Evolutionary conservation across 1,140 invertebrate species (phyloP), one percentile per base, ranked within the genome.

Genomic region (Ceratina calcarata): DNA sequence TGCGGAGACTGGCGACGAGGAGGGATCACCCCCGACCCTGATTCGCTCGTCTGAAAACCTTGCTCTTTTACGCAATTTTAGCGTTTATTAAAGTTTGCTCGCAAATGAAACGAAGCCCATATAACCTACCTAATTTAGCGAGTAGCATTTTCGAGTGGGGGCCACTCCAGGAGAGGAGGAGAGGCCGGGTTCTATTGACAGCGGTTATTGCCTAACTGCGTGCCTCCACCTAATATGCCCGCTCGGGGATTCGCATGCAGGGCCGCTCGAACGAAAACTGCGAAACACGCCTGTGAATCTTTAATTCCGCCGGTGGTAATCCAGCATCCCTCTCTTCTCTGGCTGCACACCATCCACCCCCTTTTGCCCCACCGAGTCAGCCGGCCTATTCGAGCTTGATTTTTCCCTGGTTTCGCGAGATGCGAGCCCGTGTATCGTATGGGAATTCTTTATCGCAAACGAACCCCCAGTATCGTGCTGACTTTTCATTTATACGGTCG

Each of bases 111-210:
- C 91, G 92, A 93, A 93, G 90, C 92, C 92, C 91, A 93, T 93
- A 93, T 93, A 93, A 93, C 92, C 92, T 92, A 93, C 92, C 92
- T 93, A 93, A 93, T 93, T 93, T 93, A 92, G 92, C 92, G 92
- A 93, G 92, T 93, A 93, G 92, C 91, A 90, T 92, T 93, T 93
- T 93, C 91, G 90, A 93, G 92, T 93, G 91, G 89, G 87, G 88
- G 82, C 89, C 85, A 85, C 82, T 84, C 83, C 80, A 88, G 84
- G 78, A 84, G 79, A 79, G 80, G 58, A 73, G 67, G 80, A 87
- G 83, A 90, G 86, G 89, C 87, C 86, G 88, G 89, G 89, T 90
- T 92, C 91, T 93, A 93, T 93, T 93, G 91, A 93, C 92, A 92
- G 92, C 91, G 92, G 92, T 93, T 93, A 93, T 93, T 93, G 92